Conservation (phyloP, 1,140 invertebrate genomes). For the Calephelis virginiensis region DNA sequence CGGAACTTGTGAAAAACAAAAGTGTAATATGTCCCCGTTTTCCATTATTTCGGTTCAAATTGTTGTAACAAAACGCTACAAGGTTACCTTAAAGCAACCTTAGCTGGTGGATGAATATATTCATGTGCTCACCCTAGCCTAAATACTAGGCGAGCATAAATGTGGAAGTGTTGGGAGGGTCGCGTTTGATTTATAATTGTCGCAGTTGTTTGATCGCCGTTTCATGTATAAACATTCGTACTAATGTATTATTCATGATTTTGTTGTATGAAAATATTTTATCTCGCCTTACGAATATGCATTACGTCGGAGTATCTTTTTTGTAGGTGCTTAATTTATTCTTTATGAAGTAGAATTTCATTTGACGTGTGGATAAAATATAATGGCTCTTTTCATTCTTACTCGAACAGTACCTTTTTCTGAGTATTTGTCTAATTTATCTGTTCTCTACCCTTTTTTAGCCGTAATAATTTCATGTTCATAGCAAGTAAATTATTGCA, state of each 20-base stretch:
- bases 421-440: neutral
- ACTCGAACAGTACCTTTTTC: neutral
- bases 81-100: conserved; percentile 8
- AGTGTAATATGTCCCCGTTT: neutral
- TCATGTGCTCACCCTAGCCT: conserved; percentile 15
- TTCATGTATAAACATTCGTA: conserved; percentile 22
- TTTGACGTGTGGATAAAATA: conserved; percentile 10
- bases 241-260: conserved; percentile 23
- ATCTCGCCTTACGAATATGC: conserved; percentile 15
- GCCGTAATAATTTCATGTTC: neutral
- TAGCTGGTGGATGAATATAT: conserved; percentile 14
- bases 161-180: conserved; percentile 18
- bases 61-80: conserved; percentile 1
- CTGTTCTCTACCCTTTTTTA: neutral
- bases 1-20: neutral
- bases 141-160: conserved; percentile 23
- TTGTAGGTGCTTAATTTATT: conserved; percentile 13
- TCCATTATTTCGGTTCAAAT: neutral
- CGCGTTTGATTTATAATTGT: conserved; percentile 24
- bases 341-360: conserved; percentile 10
- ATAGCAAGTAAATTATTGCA: neutral
- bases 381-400: neutral
- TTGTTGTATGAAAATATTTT: conserved; percentile 19
- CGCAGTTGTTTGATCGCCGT: conserved; percentile 23
- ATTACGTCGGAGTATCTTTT: conserved; percentile 11